Base-by-base conservation (phyloP, 2,797 vertebrate species). In the Philypnodon macrostomus region DNA sequence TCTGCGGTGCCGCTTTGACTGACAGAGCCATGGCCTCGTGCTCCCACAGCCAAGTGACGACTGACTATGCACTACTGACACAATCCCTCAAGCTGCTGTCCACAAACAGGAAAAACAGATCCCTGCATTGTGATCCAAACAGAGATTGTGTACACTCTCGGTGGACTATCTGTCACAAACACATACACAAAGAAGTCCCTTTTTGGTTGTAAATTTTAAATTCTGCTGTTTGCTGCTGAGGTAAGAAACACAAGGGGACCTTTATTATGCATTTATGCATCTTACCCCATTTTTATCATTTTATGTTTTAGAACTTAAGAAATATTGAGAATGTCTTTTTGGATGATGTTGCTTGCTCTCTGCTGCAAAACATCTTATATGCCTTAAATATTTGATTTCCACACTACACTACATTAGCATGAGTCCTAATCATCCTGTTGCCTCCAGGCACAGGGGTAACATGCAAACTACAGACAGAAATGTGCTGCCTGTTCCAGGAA, bases 1-100 rank as follows among this genome's bases (percentile, higher is more conserved):
- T 55, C 18, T 23, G 63, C 67, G 58, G 63, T 69, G 58, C 56
- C 67, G 63, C 41, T 10, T 35, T 71, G 76, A 77, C 47, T 76
- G 81, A 80, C 73, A 72, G 68, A 71, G 58, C 36, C 26, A 34
- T 41, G 30, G 21, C 44, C 44, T 27, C 5, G 14, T 26, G 58
- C 11, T 39, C 46, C 55, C 66, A 73, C 54, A 59, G 63, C 57
- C 34, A 54, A 29, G 37, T 39, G 34, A 32, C 13, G 33, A 40
- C 21, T 38, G 39, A 46, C 58, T 26, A 32, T 12, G 59, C 19
- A 59, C 54, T 33, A 31, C 17, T 10, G 41, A 81, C 5, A 31
- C 47, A 59, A 47, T 53, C 48, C 53, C 14, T 11, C 21, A 58
- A 49, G 36, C 37, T 24, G 45, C 39, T 27, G 50, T 32, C 15